Percentiles rank a stretch among this genome's conserved stretches.
Conservation (phyloP, 2,113 vertebrate species). For the Takifugu flavidus region DNA sequence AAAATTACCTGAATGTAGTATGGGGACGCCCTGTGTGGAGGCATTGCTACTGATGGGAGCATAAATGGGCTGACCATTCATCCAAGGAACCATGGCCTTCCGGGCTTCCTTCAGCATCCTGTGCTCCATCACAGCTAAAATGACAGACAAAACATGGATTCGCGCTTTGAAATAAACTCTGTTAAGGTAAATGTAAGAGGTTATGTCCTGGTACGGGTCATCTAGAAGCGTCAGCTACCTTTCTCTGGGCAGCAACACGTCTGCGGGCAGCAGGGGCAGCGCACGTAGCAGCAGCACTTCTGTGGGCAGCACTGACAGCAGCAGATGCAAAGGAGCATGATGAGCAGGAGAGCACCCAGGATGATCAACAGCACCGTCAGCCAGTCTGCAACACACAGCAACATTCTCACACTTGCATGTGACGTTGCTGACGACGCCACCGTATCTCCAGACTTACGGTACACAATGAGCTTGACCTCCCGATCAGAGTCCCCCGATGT, state of each 20-base stretch:
- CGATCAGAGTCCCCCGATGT: slow-evolving; percentile 85
- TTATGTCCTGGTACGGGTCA: background rate
- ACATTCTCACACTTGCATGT: background rate
- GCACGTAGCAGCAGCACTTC: slow-evolving; percentile 92
- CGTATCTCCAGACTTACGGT: slow-evolving; percentile 76
- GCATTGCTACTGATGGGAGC: slow-evolving; percentile 74
- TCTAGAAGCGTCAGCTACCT: slow-evolving; percentile 68
- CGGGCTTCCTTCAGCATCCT: slow-evolving; percentile 78
- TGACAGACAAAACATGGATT: background rate
- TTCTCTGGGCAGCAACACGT: slow-evolving; percentile 94
- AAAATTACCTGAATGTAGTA: slow-evolving; percentile 77
- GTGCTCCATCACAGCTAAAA: slow-evolving; percentile 85
- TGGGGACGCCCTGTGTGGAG: slow-evolving; percentile 86
- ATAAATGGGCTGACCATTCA: slow-evolving; percentile 81
- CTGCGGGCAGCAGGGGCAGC: slow-evolving; percentile 89
- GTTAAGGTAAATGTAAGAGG: too few relatives aligned
- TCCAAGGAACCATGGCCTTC: slow-evolving; percentile 83
- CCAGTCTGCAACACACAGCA: slow-evolving; percentile 80
- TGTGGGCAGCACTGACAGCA: slow-evolving; percentile 99
- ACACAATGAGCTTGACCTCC: slow-evolving; percentile 89
- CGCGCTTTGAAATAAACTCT: too few relatives aligned
- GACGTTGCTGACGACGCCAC: background rate
- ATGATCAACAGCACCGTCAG: slow-evolving; percentile 89
- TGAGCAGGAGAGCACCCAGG: slow-evolving; percentile 81
- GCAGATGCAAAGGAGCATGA: slow-evolving; percentile 84